Percentiles rank a stretch among this genome's conserved stretches.
Conservation (phyloP, 2,113 vertebrate genomes). For the Emydura subglobosa region DNA sequence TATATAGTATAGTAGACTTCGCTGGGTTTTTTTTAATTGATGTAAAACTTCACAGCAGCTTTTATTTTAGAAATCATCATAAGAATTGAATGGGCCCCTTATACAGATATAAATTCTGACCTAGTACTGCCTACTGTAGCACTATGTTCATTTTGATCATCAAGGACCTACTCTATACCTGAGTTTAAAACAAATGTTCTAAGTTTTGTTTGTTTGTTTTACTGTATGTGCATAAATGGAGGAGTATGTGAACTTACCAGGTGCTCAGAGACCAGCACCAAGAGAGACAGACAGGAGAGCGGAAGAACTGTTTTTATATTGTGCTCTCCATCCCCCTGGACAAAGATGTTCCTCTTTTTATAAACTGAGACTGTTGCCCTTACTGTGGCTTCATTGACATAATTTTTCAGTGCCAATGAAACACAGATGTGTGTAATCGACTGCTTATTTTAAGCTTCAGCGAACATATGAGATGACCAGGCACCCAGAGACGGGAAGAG, state of each 20-base stretch:
- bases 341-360: neutral
- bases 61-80: neutral
- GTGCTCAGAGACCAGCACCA: neutral
- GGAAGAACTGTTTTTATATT: neutral
- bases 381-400: accelerated
- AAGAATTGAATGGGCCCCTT: neutral
- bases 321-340: neutral
- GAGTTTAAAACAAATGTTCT: neutral
- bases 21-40: neutral
- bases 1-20: neutral
- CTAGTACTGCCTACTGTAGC: neutral
- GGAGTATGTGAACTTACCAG: neutral
- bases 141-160: neutral
- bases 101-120: neutral
- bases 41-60: neutral
- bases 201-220: neutral
- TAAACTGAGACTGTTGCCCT: neutral
- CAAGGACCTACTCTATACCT: neutral
- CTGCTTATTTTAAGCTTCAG: neutral
- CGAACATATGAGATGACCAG: neutral
- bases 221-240: neutral
- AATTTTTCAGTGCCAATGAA: neutral
- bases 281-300: neutral
- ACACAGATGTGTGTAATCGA: neutral
- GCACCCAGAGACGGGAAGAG: neutral